phyloP scores from a whole-genome alignment of 2,797 vertebrate species.

The Amblyopsis hoosieri region DNA sequence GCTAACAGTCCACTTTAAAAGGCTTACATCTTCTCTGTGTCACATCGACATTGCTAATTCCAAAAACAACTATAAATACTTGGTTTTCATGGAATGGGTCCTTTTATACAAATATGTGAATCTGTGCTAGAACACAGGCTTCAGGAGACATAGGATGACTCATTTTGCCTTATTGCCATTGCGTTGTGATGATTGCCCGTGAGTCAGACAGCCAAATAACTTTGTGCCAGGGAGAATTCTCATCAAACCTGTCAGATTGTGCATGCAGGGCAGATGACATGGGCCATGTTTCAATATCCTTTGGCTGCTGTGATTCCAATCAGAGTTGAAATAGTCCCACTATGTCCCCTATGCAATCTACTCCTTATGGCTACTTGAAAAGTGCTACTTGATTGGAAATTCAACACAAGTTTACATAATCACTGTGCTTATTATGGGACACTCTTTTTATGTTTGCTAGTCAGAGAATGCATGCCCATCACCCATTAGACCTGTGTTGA shows the following conservation, averaged over 20 bases:
- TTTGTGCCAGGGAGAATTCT: slow-evolving; percentile 20
- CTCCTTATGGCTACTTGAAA: background rate
- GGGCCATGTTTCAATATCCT: slow-evolving; percentile 35
- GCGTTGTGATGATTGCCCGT: slow-evolving; percentile 25
- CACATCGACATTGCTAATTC: too few relatives aligned
- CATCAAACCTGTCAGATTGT: slow-evolving; percentile 32
- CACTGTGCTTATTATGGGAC: too few relatives aligned
- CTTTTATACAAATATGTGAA: background rate
- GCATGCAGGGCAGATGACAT: slow-evolving; percentile 22
- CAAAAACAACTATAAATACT: too few relatives aligned
- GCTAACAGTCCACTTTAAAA: too few relatives aligned
- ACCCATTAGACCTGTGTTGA: too few relatives aligned
- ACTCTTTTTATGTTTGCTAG: too few relatives aligned
- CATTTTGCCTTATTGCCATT: slow-evolving; percentile 7
- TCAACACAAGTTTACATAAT: too few relatives aligned
- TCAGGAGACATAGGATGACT: slow-evolving; percentile 1
- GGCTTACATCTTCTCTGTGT: too few relatives aligned
- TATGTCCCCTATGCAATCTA: background rate
- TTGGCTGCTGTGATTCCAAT: too few relatives aligned
- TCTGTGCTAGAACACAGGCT: background rate
- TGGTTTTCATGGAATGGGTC: too few relatives aligned
- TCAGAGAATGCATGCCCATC: too few relatives aligned
- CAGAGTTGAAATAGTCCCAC: slow-evolving; percentile 1
- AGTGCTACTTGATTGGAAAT: background rate
- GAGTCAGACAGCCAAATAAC: slow-evolving; percentile 12